Percentiles rank a stretch among this genome's conserved stretches.
phyloP scores from a whole-genome alignment of 2,888 invertebrate species.

The Chymomyza caudatula region DNA sequence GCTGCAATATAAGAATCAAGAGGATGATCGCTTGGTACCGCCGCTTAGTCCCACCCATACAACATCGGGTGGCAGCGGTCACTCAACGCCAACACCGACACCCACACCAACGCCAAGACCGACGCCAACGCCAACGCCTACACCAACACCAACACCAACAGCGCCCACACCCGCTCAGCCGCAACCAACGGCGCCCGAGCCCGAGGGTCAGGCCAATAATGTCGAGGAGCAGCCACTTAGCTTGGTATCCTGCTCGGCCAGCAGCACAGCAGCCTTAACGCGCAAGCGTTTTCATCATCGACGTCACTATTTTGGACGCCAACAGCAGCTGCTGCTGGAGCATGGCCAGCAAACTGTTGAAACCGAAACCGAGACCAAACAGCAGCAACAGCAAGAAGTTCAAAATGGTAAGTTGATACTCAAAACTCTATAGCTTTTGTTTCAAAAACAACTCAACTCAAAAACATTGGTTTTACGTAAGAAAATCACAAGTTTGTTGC shows the following conservation, averaged over 20 bases:
- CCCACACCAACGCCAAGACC: slow-evolving; percentile 16
- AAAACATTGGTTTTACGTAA: not conserved
- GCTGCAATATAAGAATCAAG: slow-evolving; percentile 82
- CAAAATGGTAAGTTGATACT: slow-evolving; percentile 60
- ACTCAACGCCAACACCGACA: slow-evolving; percentile 4
- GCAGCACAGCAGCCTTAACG: slow-evolving; percentile 66
- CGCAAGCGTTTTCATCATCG: slow-evolving; percentile 78
- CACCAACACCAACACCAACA: slow-evolving; percentile 21
- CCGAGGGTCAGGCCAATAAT: slow-evolving; percentile 48
- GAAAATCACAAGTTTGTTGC: slow-evolving; percentile 68
- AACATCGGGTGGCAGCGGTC: slow-evolving; percentile 1
- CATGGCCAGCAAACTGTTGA: not conserved
- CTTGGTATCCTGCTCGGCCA: slow-evolving; percentile 40
- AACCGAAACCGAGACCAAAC: slow-evolving; percentile 16
- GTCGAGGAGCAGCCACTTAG: slow-evolving; percentile 57
- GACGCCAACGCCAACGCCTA: slow-evolving; percentile 4
- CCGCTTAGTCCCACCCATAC: slow-evolving; percentile 80
- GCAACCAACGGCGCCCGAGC: slow-evolving; percentile 39
- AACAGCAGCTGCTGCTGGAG: slow-evolving; percentile 23
- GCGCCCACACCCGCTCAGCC: slow-evolving; percentile 30
- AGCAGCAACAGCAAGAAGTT: slow-evolving; percentile 31
- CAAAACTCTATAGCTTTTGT: not conserved
- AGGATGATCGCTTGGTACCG: slow-evolving; percentile 81
- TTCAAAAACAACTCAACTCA: not conserved
- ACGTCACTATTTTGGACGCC: slow-evolving; percentile 70